Evolutionary conservation across 2,113 vertebrate genomes (phyloP).

Genomic region (Girardinichthys multiradiatus): DNA sequence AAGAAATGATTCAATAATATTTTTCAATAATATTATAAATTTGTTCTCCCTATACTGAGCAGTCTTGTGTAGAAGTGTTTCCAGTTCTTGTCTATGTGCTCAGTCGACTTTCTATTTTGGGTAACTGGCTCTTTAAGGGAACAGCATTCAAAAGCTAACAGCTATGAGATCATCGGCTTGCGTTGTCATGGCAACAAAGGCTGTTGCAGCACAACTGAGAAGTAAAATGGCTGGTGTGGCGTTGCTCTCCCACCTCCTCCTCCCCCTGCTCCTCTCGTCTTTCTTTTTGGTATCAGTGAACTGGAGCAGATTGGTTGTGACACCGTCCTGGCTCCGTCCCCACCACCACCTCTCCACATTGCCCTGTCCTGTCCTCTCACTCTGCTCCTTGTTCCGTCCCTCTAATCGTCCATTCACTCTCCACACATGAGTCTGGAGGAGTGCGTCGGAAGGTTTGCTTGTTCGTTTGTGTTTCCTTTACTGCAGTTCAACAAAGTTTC

Average conservation of each 20-base stretch:
- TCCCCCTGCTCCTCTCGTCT: slow-evolving; percentile 43
- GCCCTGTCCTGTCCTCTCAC: slow-evolving; percentile 58
- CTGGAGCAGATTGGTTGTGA: slow-evolving; percentile 75
- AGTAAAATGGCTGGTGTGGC: slow-evolving; percentile 81
- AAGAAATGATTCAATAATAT: background rate
- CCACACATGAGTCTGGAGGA: slow-evolving; percentile 67
- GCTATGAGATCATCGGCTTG: slow-evolving; percentile 82
- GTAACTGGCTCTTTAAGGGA: slow-evolving; percentile 74
- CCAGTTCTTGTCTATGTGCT: slow-evolving; percentile 33
- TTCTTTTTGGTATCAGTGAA: slow-evolving; percentile 78
- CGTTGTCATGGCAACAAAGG: slow-evolving; percentile 81
- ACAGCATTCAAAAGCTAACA: slow-evolving; percentile 71
- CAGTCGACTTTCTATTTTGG: slow-evolving; percentile 48
- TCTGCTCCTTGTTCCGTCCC: slow-evolving; percentile 56
- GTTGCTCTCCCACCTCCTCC: slow-evolving; percentile 48
- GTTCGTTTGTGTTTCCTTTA: background rate
- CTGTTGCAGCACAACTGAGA: slow-evolving; percentile 81
- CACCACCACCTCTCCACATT: background rate
- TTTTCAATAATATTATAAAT: background rate
- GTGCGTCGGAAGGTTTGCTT: slow-evolving; percentile 31
- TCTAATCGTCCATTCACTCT: slow-evolving; percentile 61
- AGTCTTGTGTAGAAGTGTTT: background rate
- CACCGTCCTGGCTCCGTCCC: slow-evolving; percentile 39
- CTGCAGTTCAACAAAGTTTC: slow-evolving; percentile 13
- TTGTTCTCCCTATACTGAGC: background rate